Conservation (phyloP, 1,140 invertebrate species). For the Diprion similis region DNA sequence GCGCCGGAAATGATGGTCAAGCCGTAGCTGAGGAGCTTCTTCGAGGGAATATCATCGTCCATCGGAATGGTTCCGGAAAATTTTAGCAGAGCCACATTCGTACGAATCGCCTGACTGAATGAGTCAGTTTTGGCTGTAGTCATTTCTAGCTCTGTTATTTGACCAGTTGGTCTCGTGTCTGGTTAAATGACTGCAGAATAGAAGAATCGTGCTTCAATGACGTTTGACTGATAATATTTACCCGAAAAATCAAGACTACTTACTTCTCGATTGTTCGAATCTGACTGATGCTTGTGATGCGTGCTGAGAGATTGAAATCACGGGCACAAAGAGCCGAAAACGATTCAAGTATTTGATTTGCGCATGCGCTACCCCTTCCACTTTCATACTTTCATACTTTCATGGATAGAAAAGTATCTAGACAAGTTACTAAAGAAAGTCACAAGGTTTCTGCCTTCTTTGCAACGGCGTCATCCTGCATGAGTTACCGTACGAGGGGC, state of each 20-base stretch:
- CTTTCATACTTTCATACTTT: not conserved
- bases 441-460: no score
- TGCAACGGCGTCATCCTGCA: no score
- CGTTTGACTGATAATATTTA: not conserved
- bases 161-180: no score
- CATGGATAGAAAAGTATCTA: not conserved
- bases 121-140: not conserved
- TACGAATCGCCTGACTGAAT: slow-evolving; percentile 20
- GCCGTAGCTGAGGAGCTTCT: slow-evolving; percentile 13
- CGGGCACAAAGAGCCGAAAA: not conserved
- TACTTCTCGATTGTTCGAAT: not conserved
- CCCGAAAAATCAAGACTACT: not conserved
- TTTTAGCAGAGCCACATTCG: slow-evolving; percentile 32
- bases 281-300: not conserved
- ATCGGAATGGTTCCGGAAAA: slow-evolving; percentile 31
- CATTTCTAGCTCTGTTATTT: not conserved
- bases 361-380: not conserved
- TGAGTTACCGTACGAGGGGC: no score
- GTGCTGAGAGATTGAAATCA: not conserved
- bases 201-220: not conserved
- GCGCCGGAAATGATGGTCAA: slow-evolving; percentile 26
- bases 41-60: not conserved
- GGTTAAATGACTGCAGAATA: no score
- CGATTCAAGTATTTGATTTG: not conserved
- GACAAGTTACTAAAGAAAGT: no score